Conservation (phyloP, 1,140 invertebrate genomes). For the Dendrolimus kikuchii region DNA sequence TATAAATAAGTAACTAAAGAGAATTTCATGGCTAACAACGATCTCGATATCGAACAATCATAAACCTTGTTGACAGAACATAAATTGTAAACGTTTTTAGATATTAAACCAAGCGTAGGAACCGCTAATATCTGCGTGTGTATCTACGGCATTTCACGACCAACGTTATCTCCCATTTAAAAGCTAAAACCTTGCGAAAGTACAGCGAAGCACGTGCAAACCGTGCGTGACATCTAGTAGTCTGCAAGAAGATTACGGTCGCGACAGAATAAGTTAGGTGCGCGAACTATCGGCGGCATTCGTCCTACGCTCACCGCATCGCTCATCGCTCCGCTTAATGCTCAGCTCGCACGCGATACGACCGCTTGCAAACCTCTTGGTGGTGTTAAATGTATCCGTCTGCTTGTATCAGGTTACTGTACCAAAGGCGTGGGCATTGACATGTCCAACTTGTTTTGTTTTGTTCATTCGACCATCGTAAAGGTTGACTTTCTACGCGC, state of each 20-base stretch:
- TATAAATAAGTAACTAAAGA: background rate
- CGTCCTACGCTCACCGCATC: slow-evolving; percentile 28
- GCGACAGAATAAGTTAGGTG: slow-evolving; percentile 37
- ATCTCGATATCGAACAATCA: no score
- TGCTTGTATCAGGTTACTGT: slow-evolving; percentile 61
- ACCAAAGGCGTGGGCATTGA: slow-evolving; percentile 69
- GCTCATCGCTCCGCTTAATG: slow-evolving; percentile 60
- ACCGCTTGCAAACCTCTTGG: slow-evolving; percentile 53
- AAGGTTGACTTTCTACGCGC: slow-evolving; percentile 66
- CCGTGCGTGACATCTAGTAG: slow-evolving; percentile 50
- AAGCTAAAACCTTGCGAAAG: slow-evolving; percentile 13
- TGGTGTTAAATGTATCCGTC: slow-evolving; percentile 68
- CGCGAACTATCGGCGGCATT: slow-evolving; percentile 34
- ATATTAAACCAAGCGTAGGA: background rate
- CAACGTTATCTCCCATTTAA: slow-evolving; percentile 6
- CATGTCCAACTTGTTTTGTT: slow-evolving; percentile 66
- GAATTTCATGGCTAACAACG: no score
- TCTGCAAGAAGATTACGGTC: slow-evolving; percentile 41
- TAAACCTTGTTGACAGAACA: no score
- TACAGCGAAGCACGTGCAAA: slow-evolving; percentile 16
- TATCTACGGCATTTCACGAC: slow-evolving; percentile 1
- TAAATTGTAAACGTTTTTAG: background rate
- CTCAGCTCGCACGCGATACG: slow-evolving; percentile 41
- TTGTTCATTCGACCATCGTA: slow-evolving; percentile 58
- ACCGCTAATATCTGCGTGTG: background rate